Evolutionary conservation across 2,797 vertebrate genomes (phyloP), one percentile per base, ranked within the genome.

Genomic region (Silurus aristotelis): DNA sequence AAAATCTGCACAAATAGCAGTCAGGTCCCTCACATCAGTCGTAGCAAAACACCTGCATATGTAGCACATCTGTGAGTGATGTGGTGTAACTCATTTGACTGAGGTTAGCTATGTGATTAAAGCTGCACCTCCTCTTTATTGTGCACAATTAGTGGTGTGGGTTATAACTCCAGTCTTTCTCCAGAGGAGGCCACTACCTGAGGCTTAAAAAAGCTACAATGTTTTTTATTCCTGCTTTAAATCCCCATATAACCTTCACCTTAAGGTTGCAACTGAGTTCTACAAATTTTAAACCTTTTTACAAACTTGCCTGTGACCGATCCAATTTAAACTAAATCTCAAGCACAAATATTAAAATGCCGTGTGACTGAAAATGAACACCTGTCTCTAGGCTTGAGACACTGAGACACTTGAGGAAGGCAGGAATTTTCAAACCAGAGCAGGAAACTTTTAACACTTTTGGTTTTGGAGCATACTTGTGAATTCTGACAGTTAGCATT

Each of bases 101-200:
- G 67, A 82, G 73, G 71, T 84, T 84, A 83, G 75, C 56, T 25
- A 22, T 70, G 61, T 82, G 71, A 76, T 85, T 85, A 72, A 81
- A 85, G 77, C 76, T 72, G 43, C 27, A 77, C 77, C 67, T 82
- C 60, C 52, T 66, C 73, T 87, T 87, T 83, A 85, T 85, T 72
- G 19, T 66, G 56, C 67, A 80, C 70, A 79, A 85, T 87, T 84
- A 86, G 79, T 71, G 68, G 46, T 68, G 66, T 72, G 84, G 14
- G 82, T 46, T 77, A 85, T 63, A n/a, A 48, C 46, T 43, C 22
- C 64, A 61, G 17, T 63, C 48, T 52, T 56, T 87, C 87, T 60
- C 71, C 6, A 64, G 25, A 76, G 64, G 83, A 83, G 64, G 70
- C 31, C 76, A 77, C 60, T 87, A 83, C 76, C 64, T 83, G 70